Percentiles rank a stretch among this genome's conserved stretches.
phyloP scores from a whole-genome alignment of 2,888 invertebrate genomes.

The Eutolmus rufibarbis region DNA sequence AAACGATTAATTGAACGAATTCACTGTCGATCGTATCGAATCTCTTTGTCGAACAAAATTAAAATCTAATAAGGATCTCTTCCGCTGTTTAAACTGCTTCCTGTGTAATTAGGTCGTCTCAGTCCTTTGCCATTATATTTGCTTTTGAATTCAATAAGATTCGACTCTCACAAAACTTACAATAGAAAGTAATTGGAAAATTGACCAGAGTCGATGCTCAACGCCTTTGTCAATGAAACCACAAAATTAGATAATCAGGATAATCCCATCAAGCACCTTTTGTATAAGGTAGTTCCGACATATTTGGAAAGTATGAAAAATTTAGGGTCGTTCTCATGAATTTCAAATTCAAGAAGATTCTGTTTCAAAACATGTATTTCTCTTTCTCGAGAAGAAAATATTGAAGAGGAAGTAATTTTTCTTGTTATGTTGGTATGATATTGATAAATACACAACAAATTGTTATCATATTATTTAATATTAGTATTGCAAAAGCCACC shows the following conservation, averaged over 20 bases:
- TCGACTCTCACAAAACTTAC: not conserved
- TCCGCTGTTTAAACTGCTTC: conserved; percentile 24
- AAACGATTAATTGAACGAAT: conserved; percentile 12
- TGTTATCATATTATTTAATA: not conserved
- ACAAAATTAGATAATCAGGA: conserved; percentile 47
- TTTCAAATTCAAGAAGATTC: conserved; percentile 22
- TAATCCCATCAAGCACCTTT: conserved; percentile 14
- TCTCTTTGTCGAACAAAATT: not conserved
- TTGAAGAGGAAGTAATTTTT: conserved; percentile 5
- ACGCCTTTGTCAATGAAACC: conserved; percentile 46
- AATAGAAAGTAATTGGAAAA: not conserved
- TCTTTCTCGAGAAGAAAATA: not conserved
- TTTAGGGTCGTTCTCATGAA: not conserved
- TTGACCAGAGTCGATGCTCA: not conserved
- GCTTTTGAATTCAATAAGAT: not conserved
- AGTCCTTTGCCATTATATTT: not conserved
- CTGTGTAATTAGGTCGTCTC: not conserved
- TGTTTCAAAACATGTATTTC: not conserved
- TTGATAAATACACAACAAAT: not conserved
- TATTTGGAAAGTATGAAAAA: conserved; percentile 5
- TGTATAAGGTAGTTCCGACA: not conserved
- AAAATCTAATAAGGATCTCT: not conserved
- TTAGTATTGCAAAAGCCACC: not conserved
- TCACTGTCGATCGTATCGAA: not conserved
- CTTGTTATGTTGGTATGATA: not conserved